Base-by-base conservation (phyloP, 2,113 vertebrate species). In the Triplophysa dalaica region DNA sequence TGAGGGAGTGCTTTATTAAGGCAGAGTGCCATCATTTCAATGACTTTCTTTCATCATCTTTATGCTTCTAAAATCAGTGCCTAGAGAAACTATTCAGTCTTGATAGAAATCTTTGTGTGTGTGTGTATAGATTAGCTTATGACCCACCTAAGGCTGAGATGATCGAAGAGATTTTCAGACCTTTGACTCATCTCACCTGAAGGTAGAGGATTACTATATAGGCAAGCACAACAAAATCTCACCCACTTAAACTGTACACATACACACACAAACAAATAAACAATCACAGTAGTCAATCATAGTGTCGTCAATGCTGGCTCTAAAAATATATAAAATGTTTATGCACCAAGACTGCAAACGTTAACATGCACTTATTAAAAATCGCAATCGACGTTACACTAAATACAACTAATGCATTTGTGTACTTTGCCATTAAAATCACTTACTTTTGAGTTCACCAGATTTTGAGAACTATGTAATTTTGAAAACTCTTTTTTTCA, bases 121-220 rank as follows among this genome's bases (percentile, higher is more conserved):
- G 41, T 84, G 67, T 62, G 75, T 83, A 87, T 78, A 83, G 87
- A 88, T 90, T 90, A 85, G 84, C 80, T 41, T 66, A 79, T 81
- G 82, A 81, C 81, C 84, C 72, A 87, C 89, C 86, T 13, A 79
- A 79, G 86, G 89, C 89, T 77, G 82, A 85, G 89, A 90, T 91
- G 86, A 89, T 84, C 17, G 81, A 72, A 78, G 85, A 85, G 87
- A 83, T 83, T 81, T 68, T 85, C 83, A 86, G 77, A 85, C 83
- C 76, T 85, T 79, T 48, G 22, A 63, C 82, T 90, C 88, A 89
- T 90, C 87, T 88, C 83, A 87, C 83, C 84, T 88, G 88, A 86
- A 88, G 33, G 33, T 21, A 66, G 19, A 21, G 21, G 62, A 80
- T 60, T 67, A 38, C 52, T 74, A 68, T 62, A 58, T 4, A 52